Base-by-base conservation (phyloP, 2,888 invertebrate species). In the Noctua janthe region DNA sequence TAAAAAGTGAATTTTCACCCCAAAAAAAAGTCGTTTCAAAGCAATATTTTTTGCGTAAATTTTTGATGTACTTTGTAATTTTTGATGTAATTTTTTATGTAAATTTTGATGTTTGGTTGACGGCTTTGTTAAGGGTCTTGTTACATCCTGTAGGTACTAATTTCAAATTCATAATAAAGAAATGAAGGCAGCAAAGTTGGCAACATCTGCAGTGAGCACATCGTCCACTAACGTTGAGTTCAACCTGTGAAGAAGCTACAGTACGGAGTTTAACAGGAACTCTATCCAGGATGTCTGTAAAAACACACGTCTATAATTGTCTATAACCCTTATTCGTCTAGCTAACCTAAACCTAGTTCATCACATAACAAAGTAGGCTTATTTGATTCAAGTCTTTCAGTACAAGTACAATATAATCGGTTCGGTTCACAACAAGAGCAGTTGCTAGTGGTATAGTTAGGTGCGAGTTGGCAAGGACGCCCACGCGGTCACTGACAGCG, bases 401-500 rank as follows among this genome's bases (percentile, higher is more conserved):
- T 64, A 64, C 20, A 79, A 35, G 15, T 47, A 62, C 56, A 62
- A 81, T 62, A 29, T 39, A 67, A 56, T 71, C 23, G 17, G 5
- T 39, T 49, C 49, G 23, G 67, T 56, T 35, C 17, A 43, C 64
- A 54, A 67, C 23, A 69, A 54, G 66, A 82, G 76, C 74, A 77
- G 67, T 80, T 64, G 74, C 69, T 82, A 76, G 81, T 78, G 70
- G 51, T 84, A 56, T 85, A 77, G 81, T 81, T 81, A 83, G 74
- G 47, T 71, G 54, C 51, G n/a, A 64, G 35, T 72, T 76, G 82
- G 88, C 94, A 94, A 94, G 95, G 94, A 90, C 94, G 91, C 85
- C 82, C 85, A 89, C 86, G 91, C 94, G 95, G 94, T 94, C 95
- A 95, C 92, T 95, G 94, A 94, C 94, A 93, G 93, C 87, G 67